Conservation (phyloP, 2,113 vertebrate genomes). For the Aptenodytes forsteri region DNA sequence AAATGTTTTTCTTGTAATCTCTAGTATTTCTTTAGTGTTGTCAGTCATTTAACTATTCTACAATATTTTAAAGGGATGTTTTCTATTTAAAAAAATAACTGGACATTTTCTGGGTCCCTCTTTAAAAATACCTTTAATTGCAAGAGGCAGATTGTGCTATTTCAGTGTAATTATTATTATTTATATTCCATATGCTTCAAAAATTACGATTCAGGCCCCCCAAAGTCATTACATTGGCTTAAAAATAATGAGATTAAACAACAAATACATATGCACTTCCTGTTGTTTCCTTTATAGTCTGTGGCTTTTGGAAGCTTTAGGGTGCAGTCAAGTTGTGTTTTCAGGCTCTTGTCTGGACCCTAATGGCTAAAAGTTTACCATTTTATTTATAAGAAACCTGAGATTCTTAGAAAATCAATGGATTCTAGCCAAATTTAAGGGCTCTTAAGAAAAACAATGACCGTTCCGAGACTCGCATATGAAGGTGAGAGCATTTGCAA, state of each 20-base stretch:
- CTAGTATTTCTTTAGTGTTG: neutral
- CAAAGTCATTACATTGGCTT: neutral
- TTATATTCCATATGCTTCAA: neutral
- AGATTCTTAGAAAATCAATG: conserved; percentile 7
- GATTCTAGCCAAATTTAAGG: neutral
- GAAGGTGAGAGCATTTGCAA: neutral
- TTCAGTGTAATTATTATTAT: neutral
- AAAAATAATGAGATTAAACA: neutral
- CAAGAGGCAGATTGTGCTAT: neutral
- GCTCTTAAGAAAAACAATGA: neutral
- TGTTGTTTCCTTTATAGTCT: neutral
- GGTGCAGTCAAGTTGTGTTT: neutral
- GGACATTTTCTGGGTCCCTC: neutral
- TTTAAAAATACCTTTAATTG: neutral
- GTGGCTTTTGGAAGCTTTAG: neutral
- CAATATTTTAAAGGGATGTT: neutral
- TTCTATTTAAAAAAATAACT: neutral
- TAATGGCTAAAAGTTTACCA: neutral
- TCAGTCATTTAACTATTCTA: neutral
- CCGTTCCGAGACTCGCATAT: neutral
- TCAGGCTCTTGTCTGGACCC: neutral
- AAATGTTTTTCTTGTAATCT: neutral
- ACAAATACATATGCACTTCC: neutral
- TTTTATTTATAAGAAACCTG: conserved; percentile 39
- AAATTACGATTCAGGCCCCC: neutral